Evolutionary conservation across 2,113 vertebrate genomes (phyloP).

Genomic region (Myocastor coypus): DNA sequence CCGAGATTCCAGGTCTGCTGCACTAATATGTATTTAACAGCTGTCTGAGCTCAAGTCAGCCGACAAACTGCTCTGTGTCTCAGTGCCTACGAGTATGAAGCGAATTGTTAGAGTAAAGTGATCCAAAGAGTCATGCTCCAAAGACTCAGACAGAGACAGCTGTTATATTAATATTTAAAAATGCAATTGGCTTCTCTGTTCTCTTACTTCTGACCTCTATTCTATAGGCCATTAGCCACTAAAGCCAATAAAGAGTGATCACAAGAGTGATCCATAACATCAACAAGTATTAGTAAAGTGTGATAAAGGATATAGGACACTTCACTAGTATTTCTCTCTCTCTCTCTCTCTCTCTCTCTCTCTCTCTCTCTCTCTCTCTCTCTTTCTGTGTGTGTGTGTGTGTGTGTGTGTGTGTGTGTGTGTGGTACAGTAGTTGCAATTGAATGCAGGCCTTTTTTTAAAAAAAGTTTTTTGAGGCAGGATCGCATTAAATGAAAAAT

Average conservation of each 20-base stretch:
- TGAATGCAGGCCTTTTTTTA: not conserved
- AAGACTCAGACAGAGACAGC: not conserved
- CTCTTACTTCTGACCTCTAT: not conserved
- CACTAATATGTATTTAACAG: not conserved
- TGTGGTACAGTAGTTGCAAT: not conserved
- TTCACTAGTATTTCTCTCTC: not conserved
- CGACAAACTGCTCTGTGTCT: not conserved
- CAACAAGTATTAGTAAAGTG: not conserved
- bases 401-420: not conserved
- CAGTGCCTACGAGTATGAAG: not conserved
- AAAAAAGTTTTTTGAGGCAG: not conserved
- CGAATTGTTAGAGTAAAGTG: not conserved
- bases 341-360: too few relatives aligned
- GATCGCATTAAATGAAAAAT: not conserved
- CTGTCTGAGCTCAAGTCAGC: not conserved
- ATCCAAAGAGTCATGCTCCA: not conserved
- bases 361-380: too few relatives aligned
- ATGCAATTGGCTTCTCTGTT: not conserved
- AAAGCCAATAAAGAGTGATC: not conserved
- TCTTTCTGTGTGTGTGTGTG: not conserved
- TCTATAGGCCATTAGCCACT: not conserved
- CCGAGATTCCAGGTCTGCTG: not conserved
- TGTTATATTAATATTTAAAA: not conserved
- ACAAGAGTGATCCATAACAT: accelerated
- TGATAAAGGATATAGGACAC: too few relatives aligned